These are phyloP conservation scores for Reticulitermes lucifugus DNA, from an alignment of 2,888 invertebrate genomes.

Conservation along the genomic window DNA sequence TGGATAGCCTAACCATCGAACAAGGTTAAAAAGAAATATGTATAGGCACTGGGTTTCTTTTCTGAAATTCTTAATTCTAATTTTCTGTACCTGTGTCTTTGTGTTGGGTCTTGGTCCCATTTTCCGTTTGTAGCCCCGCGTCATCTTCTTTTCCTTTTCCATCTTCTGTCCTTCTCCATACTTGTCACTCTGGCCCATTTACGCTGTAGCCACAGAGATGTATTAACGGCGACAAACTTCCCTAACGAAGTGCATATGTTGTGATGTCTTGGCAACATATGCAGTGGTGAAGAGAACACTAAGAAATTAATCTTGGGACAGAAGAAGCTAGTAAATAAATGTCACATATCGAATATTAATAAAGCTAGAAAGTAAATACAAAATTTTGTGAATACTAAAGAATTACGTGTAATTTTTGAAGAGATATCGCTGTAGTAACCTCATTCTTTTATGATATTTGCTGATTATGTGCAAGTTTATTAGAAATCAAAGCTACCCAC, in stretches of 20 bases:
- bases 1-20: no score
- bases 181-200: constrained; percentile 31
- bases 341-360: background rate
- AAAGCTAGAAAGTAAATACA: no score
- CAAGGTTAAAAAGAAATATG: no score
- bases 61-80: no score
- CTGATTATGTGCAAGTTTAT: no score
- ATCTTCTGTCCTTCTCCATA: background rate
- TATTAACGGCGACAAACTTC: constrained; percentile 1
- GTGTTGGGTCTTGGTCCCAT: background rate
- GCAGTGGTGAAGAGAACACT: background rate
- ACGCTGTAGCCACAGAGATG: background rate
- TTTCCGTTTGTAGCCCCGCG: background rate
- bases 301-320: background rate
- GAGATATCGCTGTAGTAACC: no score
- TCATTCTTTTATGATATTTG: no score
- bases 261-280: background rate
- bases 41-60: no score
- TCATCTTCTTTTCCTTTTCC: background rate
- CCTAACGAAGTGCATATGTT: constrained; percentile 33
- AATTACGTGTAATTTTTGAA: no score
- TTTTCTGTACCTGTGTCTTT: background rate
- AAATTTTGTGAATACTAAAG: no score
- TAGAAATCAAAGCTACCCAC: no score
- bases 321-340: background rate